Base-by-base conservation (phyloP, 2,888 invertebrate genomes). In the Entomobrya multifasciata region DNA sequence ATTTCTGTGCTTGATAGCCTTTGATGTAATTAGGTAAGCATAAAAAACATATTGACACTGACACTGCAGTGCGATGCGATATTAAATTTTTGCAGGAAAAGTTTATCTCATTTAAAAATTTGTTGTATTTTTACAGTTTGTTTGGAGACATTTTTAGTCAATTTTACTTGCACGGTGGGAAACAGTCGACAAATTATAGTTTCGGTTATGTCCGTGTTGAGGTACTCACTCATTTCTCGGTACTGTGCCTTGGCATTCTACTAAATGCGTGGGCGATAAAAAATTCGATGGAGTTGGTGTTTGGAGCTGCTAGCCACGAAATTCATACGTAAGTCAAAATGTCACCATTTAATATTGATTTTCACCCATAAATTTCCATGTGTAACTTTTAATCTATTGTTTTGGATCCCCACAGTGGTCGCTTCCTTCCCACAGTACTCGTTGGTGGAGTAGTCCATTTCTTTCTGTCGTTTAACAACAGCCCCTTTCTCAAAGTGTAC, bases 1-100 rank as follows among this genome's bases (percentile, higher is more conserved):
- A 11, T 90, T 90, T 74, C 52, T 90, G 30, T 86, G 87, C n/a
- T 80, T 91, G 8, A 77, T 91, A 15, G 36, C 88, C 17, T 91
- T 91, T 52, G 91, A 91, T 47, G 87, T 90, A 27, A 55, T 91
- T 13, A 89, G 88, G 91, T 91, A 90, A 88, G 88, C 84, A 44
- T 13, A 20, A 1, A 74, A 27, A 6, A 17, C 3, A 30, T 60
- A 13, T 60, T 22, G n/a, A n/a, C n/a, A n/a, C n/a, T n/a, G n/a
- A n/a, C n/a, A n/a, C n/a, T n/a, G n/a, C n/a, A n/a, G n/a, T n/a
- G n/a, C n/a, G n/a, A n/a, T n/a, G n/a, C n/a, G n/a, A n/a, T n/a
- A n/a, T n/a, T n/a, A n/a, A n/a, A n/a, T n/a, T n/a, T n/a, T n/a
- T n/a, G n/a, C 41, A 17, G 8, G 6, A 20, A 47, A 25, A 11